Conservation (phyloP, 2,113 vertebrate species). For the Rhea pennata region DNA sequence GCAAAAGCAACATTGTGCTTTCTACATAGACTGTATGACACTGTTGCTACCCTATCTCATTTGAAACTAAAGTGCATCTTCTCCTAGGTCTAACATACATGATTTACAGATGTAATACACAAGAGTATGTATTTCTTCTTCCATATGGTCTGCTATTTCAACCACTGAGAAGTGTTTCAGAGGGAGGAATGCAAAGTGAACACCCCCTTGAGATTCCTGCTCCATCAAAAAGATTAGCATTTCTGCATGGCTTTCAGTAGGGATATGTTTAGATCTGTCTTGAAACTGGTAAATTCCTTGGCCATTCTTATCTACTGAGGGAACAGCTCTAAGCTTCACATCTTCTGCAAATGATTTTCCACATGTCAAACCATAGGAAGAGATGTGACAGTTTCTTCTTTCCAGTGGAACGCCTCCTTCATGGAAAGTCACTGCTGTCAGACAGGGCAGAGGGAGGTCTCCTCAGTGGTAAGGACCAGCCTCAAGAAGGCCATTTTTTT, state of each 20-base stretch:
- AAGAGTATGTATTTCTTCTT: background rate
- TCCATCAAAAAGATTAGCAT: background rate
- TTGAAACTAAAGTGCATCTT: background rate
- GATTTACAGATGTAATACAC: background rate
- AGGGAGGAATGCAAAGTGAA: background rate
- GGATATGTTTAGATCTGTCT: background rate
- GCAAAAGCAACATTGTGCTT: background rate
- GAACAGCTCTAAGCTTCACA: too few species aligned
- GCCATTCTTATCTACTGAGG: background rate
- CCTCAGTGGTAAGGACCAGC: background rate
- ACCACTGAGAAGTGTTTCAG: background rate
- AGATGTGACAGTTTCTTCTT: too few species aligned
- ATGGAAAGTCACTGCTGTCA: background rate
- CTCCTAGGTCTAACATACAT: background rate
- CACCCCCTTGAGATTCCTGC: background rate
- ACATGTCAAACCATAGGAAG: too few species aligned
- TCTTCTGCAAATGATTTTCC: background rate
- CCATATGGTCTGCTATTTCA: background rate
- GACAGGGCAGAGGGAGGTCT: background rate
- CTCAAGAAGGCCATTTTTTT: background rate
- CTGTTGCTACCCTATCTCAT: background rate
- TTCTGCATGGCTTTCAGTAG: background rate
- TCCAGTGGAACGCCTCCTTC: background rate
- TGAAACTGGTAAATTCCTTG: background rate
- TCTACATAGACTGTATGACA: rapidly evolving